Evolutionary conservation across 2,888 invertebrate species (phyloP).

Genomic region (Apantesis nais): DNA sequence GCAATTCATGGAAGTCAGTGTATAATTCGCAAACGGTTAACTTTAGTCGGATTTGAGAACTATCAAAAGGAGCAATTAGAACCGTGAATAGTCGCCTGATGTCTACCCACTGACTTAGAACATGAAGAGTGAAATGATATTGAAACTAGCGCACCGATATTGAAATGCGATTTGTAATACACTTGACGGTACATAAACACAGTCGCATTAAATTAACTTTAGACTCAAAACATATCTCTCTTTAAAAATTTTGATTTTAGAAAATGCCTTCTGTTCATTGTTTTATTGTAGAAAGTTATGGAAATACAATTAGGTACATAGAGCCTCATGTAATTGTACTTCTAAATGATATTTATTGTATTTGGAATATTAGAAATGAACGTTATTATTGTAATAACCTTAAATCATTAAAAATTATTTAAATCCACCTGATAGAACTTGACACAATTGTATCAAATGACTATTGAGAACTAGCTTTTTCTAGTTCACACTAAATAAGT

Average conservation of each 20-base stretch:
- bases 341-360: neutral
- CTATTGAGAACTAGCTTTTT: neutral
- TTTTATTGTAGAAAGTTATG: neutral
- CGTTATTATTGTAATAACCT: neutral
- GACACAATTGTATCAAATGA: neutral
- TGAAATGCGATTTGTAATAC: constrained; percentile 16
- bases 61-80: constrained; percentile 41
- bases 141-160: constrained; percentile 29
- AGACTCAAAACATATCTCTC: neutral
- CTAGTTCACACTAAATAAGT: neutral
- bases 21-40: constrained; percentile 32
- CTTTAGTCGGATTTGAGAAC: constrained; percentile 19
- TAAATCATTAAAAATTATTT: neutral
- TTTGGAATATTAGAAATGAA: neutral
- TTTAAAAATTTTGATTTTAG: neutral
- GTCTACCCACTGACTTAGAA: constrained; percentile 1
- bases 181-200: constrained; percentile 2
- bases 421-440: neutral
- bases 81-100: constrained; percentile 21
- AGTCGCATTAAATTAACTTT: constrained; percentile 1
- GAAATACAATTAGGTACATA: neutral
- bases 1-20: constrained; percentile 24
- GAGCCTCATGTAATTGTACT: neutral
- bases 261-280: neutral
- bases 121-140: constrained; percentile 32